Base-by-base conservation (phyloP, 2,888 invertebrate species). In the Brachylomia viminalis region DNA sequence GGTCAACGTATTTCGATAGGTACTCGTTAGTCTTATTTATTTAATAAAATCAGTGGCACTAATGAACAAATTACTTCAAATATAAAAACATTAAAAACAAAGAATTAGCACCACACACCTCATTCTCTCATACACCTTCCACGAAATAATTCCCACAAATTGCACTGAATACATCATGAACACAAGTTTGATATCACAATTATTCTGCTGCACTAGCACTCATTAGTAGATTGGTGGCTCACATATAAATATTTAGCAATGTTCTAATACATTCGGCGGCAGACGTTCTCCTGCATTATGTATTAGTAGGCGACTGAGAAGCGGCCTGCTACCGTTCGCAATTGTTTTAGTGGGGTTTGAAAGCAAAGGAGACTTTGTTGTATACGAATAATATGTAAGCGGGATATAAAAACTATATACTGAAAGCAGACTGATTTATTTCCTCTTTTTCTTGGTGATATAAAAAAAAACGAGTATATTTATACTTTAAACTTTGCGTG, bases 191-290 rank as follows among this genome's bases (percentile, higher is more conserved):
- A 75, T 77, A 75, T 47, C 59, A 82, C 45, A 82, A 77, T 54
- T 61, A 61, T 61, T 82, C 82, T 20, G 45, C 23, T 82, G 77
- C 77, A 77, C 82, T 76, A 59, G 82, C 52, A 77, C 61, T 82
- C 75, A 82, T 77, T 82, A 77, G 82, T 33, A 61, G 59, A 77
- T 81, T 75, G 90, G 45, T 73, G 87, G 88, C 89, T 91, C 87
- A 80, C 89, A 87, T 89, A 94, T 95, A 94, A 94, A 95, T 95
- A 95, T 95, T 94, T 92, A 94, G 92, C 89, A 86, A 88, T 83
- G 87, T 80, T 90, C 93, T 94, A 94, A 94, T 95, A 94, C 94
- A 94, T 95, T 94, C 94, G 92, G 80, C 84, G 89, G 91, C 81
- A 91, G 91, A 92, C 90, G 90, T 78, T 86, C 86, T 72, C 72